Evolutionary conservation across 2,888 invertebrate species (phyloP), one percentile per base, ranked within the genome.

Genomic region (Ethmia dodecea): DNA sequence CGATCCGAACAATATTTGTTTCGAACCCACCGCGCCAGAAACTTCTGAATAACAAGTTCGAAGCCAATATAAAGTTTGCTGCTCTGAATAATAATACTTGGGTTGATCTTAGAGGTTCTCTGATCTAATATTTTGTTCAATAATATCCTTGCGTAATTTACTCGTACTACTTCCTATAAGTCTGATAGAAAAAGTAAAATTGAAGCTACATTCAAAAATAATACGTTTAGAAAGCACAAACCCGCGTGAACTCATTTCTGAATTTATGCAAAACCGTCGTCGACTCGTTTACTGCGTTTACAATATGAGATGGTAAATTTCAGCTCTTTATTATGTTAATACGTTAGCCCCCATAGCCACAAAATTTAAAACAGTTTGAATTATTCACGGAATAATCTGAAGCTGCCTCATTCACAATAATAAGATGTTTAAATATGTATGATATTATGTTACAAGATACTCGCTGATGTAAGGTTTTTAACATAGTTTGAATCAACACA

Each of bases 1-100:
- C 59, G 60, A 65, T 67, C 56, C 61, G 41, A 61, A 55, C 61
- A 65, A 70, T 70, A 70, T 75, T 75, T 68, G 68, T 28, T 12
- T 11, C 3, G 26, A 51, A 53, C 53, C 47, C 55, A 42, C 47
- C 55, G 41, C 46, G 50, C 47, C 52, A 48, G 55, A 56, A 31
- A 40, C 35, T 63, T 54, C 43, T 46, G 62, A 66, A 60, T 68
- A 48, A 51, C 45, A 54, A 69, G 55, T 63, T 65, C 40, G 40
- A 38, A 66, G 62, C 57, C 61, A 67, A 70, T 72, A 68, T 63
- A 59, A 67, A 68, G 55, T 74, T 69, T 40, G 55, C 47, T 49
- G 43, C 49, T 49, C 43, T 47, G 43, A 47, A 50, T 58, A 48
- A 44, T 38, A 45, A 42, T 38, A 35, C 32, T 35, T 36, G 28